Base-by-base conservation (phyloP, 2,888 invertebrate genomes). In the Galerucella calmariensis region DNA sequence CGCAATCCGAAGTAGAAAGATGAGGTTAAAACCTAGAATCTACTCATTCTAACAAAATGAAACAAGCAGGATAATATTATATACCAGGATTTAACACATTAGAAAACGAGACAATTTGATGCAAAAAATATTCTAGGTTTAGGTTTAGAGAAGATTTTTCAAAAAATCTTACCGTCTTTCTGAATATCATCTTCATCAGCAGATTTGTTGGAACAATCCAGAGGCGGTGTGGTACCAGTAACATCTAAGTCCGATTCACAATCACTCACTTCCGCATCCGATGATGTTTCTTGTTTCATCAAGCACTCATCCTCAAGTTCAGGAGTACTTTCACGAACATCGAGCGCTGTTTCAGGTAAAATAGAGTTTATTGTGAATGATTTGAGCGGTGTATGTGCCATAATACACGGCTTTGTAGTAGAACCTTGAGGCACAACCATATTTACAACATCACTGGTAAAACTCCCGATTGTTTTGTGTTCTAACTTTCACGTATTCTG, bases 361-460 rank as follows among this genome's bases (percentile, higher is more conserved):
- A 95, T 92, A 82, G 94, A 92, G 85, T 93, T 93, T 84, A 96
- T 96, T 83, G 94, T 93, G 89, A 96, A 96, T 84, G 91, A 94
- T 88, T 92, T 92, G 1, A 92, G 86, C 4, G 92, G 91, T 74
- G 91, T 90, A 62, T 91, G 89, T 74, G 92, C 90, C 90, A 91
- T 90, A 76, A 81, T 81, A 68, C 78, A 78, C 77, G 77, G 75
- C 76, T 66, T 75, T 11, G 75, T 72, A 61, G 73, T 62, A 62
- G 79, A 75, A 77, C 77, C 78, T 71, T 77, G 77, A 65, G 78
- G 75, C 76, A 80, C 80, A 63, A 81, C 82, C 82, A 82, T 82
- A 79, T 81, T 82, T 80, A 80, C 80, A 81, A 78, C 74, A 74
- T 80, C 77, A 79, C 79, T 66, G 56, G 48, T 67, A 27, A 65